phyloP scores from a whole-genome alignment of 2,888 invertebrate genomes.

The Ectropis crepuscularia region DNA sequence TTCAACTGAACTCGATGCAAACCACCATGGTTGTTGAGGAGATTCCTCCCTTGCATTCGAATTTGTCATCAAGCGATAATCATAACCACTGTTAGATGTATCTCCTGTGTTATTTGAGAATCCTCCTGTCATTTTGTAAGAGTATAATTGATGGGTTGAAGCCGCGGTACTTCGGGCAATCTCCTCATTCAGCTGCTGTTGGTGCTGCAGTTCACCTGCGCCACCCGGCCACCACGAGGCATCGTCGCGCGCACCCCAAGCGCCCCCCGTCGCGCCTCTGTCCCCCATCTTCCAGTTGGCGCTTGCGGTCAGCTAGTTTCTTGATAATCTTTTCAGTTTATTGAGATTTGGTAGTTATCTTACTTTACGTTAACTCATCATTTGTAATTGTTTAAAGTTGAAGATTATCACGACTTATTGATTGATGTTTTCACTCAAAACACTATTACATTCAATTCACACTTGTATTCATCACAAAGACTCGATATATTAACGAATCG shows the following conservation, averaged over 20 bases:
- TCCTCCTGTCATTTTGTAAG: constrained; percentile 94
- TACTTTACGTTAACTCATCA: constrained; percentile 2
- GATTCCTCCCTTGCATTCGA: constrained; percentile 80
- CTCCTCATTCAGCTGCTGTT: constrained; percentile 80
- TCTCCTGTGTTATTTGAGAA: constrained; percentile 89
- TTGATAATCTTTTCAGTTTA: constrained; percentile 64
- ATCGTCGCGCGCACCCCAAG: constrained; percentile 85
- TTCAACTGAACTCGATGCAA: constrained; percentile 87
- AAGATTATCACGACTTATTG: constrained; percentile 44
- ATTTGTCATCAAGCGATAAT: constrained; percentile 89
- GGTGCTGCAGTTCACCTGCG: constrained; percentile 80
- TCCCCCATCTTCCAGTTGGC: constrained; percentile 80
- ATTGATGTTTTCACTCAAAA: constrained; percentile 50
- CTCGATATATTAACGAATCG: constrained; percentile 58
- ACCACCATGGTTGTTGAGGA: constrained; percentile 88
- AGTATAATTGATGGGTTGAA: constrained; percentile 89
- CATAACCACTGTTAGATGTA: constrained; percentile 87
- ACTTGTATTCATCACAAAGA: constrained; percentile 72
- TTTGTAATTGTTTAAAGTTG: constrained; percentile 34
- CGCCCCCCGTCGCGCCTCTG: constrained; percentile 83
- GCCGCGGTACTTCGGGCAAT: constrained; percentile 76
- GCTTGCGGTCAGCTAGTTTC: constrained; percentile 77
- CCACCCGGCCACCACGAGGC: constrained; percentile 83
- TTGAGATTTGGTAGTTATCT: constrained; percentile 56
- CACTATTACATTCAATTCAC: constrained; percentile 56